Base-by-base conservation (phyloP, 2,113 vertebrate species). In the Tenrec ecaudatus region DNA sequence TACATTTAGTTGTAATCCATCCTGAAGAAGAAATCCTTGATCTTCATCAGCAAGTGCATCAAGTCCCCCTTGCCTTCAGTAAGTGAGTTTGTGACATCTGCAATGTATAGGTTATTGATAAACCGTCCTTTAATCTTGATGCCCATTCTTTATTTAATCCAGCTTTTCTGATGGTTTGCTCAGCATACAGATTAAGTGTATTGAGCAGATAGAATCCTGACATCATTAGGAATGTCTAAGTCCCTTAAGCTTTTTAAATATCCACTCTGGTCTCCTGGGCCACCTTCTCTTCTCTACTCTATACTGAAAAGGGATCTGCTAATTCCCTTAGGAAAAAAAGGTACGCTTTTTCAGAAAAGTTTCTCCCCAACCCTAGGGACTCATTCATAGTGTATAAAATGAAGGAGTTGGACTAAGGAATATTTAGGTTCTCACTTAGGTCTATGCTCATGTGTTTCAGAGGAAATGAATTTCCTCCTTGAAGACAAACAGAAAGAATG, bases 351-450 rank as follows among this genome's bases (percentile, higher is more conserved):
- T 53, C 2, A 53, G 47, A 53, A 53, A 53, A 5, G 47, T 53
- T 53, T 53, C 11, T 47, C n/a, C 62, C 89, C 3, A 58, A 66
- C 47, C 9, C 47, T 53, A 43, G 47, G 66, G 91, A 77, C 58
- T 92, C 31, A 75, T 95, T 90, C 12, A 43, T 97, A 60, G 94
- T 86, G 29, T 86, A 27, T 79, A 76, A 95, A 76, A 88, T 89
- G 71, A 80, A 83, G 40, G 40, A 83, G 31, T 40, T 89, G 23
- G 29, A 71, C 58, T 83, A 76, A 88, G 64, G 29, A 85, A 36
- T 60, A 14, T 86, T 96, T 91, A 92, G 82, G 89, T 71, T 94
- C 86, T 96, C 87, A 89, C 90, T 82, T 92, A 95, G 14, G 20
- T 27, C 47, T 71, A 4, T 86, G 31, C 40, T 86, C 64, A 16